Evolutionary conservation across 1,140 invertebrate species (phyloP).

Genomic region (Venturia canescens): DNA sequence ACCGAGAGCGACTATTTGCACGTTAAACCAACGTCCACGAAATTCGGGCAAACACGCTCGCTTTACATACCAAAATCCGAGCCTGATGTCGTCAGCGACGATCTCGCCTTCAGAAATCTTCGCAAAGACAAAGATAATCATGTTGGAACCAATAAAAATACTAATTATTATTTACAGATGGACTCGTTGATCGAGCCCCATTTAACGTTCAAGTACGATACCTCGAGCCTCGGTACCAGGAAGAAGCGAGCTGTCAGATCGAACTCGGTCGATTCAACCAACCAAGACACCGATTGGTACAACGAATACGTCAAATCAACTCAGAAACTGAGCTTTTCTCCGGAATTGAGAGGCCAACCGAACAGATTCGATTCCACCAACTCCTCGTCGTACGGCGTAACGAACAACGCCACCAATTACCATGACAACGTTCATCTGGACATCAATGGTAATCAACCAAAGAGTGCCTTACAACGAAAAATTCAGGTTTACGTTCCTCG

Average conservation of each 20-base stretch:
- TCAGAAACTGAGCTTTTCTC: slow-evolving; percentile 53
- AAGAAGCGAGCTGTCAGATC: slow-evolving; percentile 88
- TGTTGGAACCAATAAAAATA: slow-evolving; percentile 57
- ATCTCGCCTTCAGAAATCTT: slow-evolving; percentile 89
- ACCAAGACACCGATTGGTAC: slow-evolving; percentile 74
- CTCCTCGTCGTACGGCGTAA: slow-evolving; percentile 17
- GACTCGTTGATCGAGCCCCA: not conserved
- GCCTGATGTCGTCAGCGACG: slow-evolving; percentile 91
- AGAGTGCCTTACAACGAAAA: slow-evolving; percentile 34
- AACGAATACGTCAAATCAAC: slow-evolving; percentile 54
- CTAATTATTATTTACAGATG: slow-evolving; percentile 19
- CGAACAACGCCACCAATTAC: not conserved
- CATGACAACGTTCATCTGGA: slow-evolving; percentile 30
- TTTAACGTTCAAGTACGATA: slow-evolving; percentile 4
- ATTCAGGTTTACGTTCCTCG: slow-evolving; percentile 49
- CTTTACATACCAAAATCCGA: slow-evolving; percentile 82
- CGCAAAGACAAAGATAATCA: slow-evolving; percentile 82
- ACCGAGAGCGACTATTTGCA: slow-evolving; percentile 91
- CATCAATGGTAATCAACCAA: slow-evolving; percentile 52
- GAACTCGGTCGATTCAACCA: slow-evolving; percentile 88
- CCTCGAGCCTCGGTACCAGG: slow-evolving; percentile 69
- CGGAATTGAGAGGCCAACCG: slow-evolving; percentile 37
- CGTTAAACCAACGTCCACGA: slow-evolving; percentile 78
- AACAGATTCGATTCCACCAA: slow-evolving; percentile 56
- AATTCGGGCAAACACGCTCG: slow-evolving; percentile 76